Evolutionary conservation across 2,797 vertebrate species (phyloP).

Genomic region (Diplodus sargus): DNA sequence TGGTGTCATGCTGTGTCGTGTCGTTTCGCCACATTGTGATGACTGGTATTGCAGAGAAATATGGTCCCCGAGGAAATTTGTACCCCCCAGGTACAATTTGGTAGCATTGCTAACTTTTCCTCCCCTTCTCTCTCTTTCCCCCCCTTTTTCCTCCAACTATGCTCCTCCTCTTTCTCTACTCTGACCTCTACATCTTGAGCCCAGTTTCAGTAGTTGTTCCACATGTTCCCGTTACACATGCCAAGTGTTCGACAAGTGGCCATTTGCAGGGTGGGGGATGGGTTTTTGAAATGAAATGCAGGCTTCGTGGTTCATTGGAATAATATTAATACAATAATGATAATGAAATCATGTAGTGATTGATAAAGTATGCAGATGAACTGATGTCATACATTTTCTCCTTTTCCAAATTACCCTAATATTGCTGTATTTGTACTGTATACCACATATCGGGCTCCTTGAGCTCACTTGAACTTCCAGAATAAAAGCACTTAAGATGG

Average conservation of each 20-base stretch:
- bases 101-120: conserved; percentile 59
- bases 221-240: not conserved
- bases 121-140: not conserved
- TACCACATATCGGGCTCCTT: not conserved
- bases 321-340: not conserved
- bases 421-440: conserved; percentile 10
- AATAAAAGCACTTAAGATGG: conserved; percentile 21
- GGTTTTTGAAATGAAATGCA: not conserved
- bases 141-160: not conserved
- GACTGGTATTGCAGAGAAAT: conserved; percentile 74
- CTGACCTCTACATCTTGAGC: conserved; percentile 40
- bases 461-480: conserved; percentile 7
- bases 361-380: conserved; percentile 26
- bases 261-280: not conserved
- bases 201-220: conserved; percentile 61
- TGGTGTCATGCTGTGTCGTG: conserved; percentile 79
- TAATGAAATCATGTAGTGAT: not conserved
- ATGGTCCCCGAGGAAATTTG: conserved; percentile 57
- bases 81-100: conserved; percentile 50
- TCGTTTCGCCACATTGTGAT: conserved; percentile 71
- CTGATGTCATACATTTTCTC: not conserved
- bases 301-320: not conserved
- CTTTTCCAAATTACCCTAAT: conserved; percentile 1
- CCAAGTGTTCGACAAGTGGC: not conserved
- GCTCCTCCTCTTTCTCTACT: conserved; percentile 22